Percentiles rank a stretch among this genome's conserved stretches.
phyloP scores from a whole-genome alignment of 2,113 vertebrate species.

The Accipiter cooperii region DNA sequence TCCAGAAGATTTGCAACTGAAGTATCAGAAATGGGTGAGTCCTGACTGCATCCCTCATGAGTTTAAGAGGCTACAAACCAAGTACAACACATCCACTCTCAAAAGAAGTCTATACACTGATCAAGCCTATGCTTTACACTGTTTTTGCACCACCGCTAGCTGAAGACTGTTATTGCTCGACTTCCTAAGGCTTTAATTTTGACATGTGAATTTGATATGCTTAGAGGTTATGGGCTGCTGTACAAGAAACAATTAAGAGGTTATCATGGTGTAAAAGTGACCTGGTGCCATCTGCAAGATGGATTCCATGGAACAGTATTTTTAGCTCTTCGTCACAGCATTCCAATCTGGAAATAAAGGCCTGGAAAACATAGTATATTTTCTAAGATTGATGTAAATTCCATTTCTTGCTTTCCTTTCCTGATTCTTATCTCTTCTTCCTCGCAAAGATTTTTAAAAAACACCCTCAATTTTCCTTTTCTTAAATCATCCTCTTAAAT shows the following conservation, averaged over 20 bases:
- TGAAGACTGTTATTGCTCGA: constrained; percentile 25
- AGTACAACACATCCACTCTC: background rate
- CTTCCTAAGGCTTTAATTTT: constrained; percentile 66
- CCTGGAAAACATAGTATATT: constrained; percentile 57
- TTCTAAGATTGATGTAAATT: constrained; percentile 56
- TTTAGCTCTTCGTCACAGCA: background rate
- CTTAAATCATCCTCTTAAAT: background rate
- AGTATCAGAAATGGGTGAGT: constrained; percentile 57
- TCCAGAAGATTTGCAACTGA: constrained; percentile 54
- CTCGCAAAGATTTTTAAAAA: background rate
- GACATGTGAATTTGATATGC: constrained; percentile 73
- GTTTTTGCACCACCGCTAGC: constrained; percentile 5
- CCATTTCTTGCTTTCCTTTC: background rate
- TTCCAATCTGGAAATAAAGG: constrained; percentile 61
- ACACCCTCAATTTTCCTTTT: background rate
- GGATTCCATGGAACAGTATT: constrained; percentile 77
- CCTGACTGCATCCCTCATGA: constrained; percentile 19
- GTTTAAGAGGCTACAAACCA: constrained; percentile 57
- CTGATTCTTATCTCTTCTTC: background rate
- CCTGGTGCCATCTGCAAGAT: constrained; percentile 74
- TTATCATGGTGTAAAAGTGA: constrained; percentile 70
- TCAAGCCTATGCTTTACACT: fast-evolving
- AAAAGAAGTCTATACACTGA: background rate
- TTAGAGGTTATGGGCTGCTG: constrained; percentile 78
- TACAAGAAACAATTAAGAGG: constrained; percentile 76